phyloP scores from a whole-genome alignment of 2,113 vertebrate species.

The Trochalopteron elliotii region DNA sequence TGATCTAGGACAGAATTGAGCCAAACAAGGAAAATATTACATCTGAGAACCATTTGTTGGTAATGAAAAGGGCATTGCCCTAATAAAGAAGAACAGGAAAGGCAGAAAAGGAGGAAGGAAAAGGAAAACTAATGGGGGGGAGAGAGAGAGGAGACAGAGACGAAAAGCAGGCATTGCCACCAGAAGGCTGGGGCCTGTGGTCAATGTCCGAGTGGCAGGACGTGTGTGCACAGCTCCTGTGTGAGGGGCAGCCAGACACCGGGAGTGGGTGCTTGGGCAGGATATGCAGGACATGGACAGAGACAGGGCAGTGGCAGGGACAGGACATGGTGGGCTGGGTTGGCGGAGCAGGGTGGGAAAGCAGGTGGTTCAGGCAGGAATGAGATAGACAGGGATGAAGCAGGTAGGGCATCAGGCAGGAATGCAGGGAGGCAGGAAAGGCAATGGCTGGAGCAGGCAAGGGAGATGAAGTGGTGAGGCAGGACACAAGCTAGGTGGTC shows the following conservation, averaged over 20 bases:
- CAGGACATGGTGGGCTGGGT: not conserved
- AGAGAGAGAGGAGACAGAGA: not conserved
- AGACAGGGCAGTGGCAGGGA: too few relatives aligned
- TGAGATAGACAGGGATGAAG: not conserved
- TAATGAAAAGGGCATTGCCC: not conserved
- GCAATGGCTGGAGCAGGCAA: not conserved
- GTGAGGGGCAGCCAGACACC: rapidly evolving
- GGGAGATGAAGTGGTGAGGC: not conserved
- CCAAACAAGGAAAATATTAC: not conserved
- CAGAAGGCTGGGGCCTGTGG: rapidly evolving
- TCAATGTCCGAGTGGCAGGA: rapidly evolving
- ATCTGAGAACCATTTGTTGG: not conserved
- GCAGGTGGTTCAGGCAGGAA: not conserved
- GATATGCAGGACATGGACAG: too few relatives aligned
- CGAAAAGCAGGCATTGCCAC: rapidly evolving
- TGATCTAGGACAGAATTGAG: not conserved
- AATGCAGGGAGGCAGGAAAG: not conserved
- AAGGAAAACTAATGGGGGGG: not conserved
- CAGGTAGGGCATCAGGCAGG: not conserved
- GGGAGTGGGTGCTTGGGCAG: not conserved
- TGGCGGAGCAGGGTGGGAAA: rapidly evolving
- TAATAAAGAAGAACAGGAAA: not conserved
- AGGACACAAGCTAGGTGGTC: not conserved
- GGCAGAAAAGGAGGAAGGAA: not conserved
- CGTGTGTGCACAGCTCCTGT: rapidly evolving